Percentiles rank a stretch among this genome's conserved stretches.
Evolutionary conservation across 2,888 invertebrate species (phyloP).

Genomic region (Stenodera caucasica): DNA sequence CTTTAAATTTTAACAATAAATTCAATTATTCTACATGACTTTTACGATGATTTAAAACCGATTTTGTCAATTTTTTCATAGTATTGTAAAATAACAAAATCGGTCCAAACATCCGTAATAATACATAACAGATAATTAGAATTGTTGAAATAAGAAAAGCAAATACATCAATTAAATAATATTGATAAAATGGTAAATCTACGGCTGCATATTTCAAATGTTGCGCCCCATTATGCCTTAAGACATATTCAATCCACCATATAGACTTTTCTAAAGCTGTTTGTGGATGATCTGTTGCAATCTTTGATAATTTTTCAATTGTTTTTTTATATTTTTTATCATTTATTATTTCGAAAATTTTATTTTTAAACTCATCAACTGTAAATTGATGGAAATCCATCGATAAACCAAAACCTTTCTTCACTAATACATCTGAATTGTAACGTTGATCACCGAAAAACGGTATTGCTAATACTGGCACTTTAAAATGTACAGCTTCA

Average conservation of each 20-base stretch:
- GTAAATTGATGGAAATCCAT: constrained; percentile 36
- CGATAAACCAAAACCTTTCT: constrained; percentile 34
- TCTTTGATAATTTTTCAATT: constrained; percentile 15
- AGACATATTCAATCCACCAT: constrained; percentile 44
- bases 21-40: constrained; percentile 16
- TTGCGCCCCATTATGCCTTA: constrained; percentile 40
- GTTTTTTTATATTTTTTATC: constrained; percentile 37
- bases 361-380: constrained; percentile 35
- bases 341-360: constrained; percentile 36
- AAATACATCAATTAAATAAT: constrained; percentile 38
- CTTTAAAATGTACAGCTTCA: constrained; percentile 37
- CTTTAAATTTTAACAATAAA: neutral
- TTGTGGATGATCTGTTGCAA: constrained; percentile 38
- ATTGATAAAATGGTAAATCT: constrained; percentile 39
- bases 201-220: constrained; percentile 36
- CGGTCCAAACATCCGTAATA: neutral
- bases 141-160: constrained; percentile 17
- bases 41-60: neutral
- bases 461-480: constrained; percentile 42
- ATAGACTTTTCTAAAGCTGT: constrained; percentile 39
- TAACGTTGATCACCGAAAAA: constrained; percentile 41
- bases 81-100: neutral
- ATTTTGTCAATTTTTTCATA: neutral
- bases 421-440: constrained; percentile 36
- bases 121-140: neutral